Base-by-base conservation (phyloP, 2,797 vertebrate species). In the Novumbra hubbsi region DNA sequence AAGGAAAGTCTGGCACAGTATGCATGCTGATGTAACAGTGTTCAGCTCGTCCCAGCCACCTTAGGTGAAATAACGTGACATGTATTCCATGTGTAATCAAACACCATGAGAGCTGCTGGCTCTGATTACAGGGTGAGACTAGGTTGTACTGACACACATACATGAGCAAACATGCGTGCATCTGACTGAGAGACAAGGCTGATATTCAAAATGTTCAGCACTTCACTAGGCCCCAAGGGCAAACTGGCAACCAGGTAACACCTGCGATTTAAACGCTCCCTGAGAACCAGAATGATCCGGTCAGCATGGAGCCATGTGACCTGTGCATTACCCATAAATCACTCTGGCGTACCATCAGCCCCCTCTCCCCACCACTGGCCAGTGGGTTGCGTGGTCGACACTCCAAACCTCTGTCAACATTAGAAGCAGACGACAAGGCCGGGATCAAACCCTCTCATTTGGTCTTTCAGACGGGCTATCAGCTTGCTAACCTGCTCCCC, bases 401-500 rank as follows among this genome's bases (percentile, higher is more conserved):
- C 48, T 72, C 3, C 49, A 52, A 52, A 72, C 17, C 34, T 77
- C 63, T 49, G 60, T 79, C 63, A 77, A 17, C 38, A 50, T 24
- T 55, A 34, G 49, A 28, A 71, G 28, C 57, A 41, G 70, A 83
- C 45, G 64, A 83, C 38, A 66, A 71, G 60, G 76, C 50, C 66
- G 14, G 27, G 34, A 5, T 38, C 49, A 49, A 12, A 48, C 55
- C 21, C 52, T 38, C 74, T 80, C 12, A 73, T 79, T 80, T 63
- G 49, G 57, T n/a, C 28, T 21, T 41, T 73, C 73, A 77, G 73
- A 68, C 60, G 80, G 45, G 27, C 52, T 32, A 4, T 72, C 38
- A 50, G 69, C n/a, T 65, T 49, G 50, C n/a, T 34, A 78, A 83
- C 8, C 77, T 48, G 68, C 77, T 30, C 62, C 55, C 48, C 76